These are phyloP conservation scores for Malthinus seriepunctatus DNA, from an alignment of 2,888 invertebrate genomes.

Conservation along the genomic window DNA sequence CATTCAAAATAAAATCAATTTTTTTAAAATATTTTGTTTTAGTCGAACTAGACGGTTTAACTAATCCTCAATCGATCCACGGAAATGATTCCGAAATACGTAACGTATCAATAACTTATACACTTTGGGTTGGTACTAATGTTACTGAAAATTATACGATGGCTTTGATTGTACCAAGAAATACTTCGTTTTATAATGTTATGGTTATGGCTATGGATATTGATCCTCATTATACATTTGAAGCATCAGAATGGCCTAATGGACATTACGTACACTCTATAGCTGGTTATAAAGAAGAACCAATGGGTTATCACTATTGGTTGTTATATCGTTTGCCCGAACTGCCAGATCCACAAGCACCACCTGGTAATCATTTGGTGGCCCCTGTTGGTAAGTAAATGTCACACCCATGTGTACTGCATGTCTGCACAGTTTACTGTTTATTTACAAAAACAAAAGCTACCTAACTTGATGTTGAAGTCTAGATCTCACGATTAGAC, in stretches of 20 bases:
- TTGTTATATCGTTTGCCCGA: slow-evolving; percentile 80
- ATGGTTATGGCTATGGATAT: slow-evolving; percentile 85
- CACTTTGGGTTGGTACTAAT: slow-evolving; percentile 87
- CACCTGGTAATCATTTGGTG: slow-evolving; percentile 85
- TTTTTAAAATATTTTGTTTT: slow-evolving; percentile 26
- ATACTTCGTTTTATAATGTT: slow-evolving; percentile 62
- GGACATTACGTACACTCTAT: slow-evolving; percentile 90
- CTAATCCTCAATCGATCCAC: slow-evolving; percentile 47
- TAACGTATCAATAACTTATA: slow-evolving; percentile 81
- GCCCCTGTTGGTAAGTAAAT: slow-evolving; percentile 79
- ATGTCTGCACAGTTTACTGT: not conserved
- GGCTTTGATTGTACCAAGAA: slow-evolving; percentile 74
- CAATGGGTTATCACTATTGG: slow-evolving; percentile 89
- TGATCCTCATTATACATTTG: slow-evolving; percentile 64
- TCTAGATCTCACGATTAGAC: no score
- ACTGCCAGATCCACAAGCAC: slow-evolving; percentile 76
- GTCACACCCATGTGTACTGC: not conserved
- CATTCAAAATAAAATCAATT: not conserved
- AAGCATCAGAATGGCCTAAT: slow-evolving; percentile 87
- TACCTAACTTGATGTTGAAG: no score
- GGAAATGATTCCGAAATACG: slow-evolving; percentile 64
- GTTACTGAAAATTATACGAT: slow-evolving; percentile 81
- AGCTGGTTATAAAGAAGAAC: slow-evolving; percentile 77
- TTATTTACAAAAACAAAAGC: not conserved
- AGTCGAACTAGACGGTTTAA: slow-evolving; percentile 52